Evolutionary conservation across 2,113 vertebrate species (phyloP).

Genomic region (Lophura nycthemera): DNA sequence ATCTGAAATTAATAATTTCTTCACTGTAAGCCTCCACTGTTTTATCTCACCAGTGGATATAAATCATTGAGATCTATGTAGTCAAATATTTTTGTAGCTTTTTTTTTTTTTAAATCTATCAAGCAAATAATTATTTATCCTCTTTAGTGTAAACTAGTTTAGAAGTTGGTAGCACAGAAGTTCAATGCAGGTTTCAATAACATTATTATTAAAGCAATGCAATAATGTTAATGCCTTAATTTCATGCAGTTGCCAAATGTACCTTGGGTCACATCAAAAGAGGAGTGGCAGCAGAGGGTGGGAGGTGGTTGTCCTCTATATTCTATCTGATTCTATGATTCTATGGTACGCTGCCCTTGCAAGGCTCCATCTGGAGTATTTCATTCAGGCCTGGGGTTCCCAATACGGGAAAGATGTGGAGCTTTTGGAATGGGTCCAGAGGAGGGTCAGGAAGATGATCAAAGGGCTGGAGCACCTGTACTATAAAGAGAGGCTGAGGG

Average conservation of each 20-base stretch:
- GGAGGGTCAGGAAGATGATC: background rate
- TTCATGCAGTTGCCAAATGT: background rate
- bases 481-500: background rate
- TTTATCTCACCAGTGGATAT: background rate
- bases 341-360: no score
- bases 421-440: background rate
- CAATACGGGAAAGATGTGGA: background rate
- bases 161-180: background rate
- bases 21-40: rapidly evolving
- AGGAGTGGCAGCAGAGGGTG: background rate
- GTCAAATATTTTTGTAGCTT: background rate
- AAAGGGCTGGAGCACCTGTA: background rate
- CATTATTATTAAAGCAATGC: background rate
- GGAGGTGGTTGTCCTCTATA: background rate
- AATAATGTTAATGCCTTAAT: background rate
- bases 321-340: no score
- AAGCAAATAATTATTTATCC: background rate
- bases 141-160: background rate
- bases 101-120: background rate
- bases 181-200: background rate
- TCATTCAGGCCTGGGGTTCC: no score
- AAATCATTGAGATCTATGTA: background rate
- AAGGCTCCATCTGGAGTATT: background rate
- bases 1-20: background rate
- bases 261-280: background rate